Evolutionary conservation across 2,113 vertebrate genomes (phyloP), one percentile per base, ranked within the genome.

Genomic region (Diadophis punctatus): DNA sequence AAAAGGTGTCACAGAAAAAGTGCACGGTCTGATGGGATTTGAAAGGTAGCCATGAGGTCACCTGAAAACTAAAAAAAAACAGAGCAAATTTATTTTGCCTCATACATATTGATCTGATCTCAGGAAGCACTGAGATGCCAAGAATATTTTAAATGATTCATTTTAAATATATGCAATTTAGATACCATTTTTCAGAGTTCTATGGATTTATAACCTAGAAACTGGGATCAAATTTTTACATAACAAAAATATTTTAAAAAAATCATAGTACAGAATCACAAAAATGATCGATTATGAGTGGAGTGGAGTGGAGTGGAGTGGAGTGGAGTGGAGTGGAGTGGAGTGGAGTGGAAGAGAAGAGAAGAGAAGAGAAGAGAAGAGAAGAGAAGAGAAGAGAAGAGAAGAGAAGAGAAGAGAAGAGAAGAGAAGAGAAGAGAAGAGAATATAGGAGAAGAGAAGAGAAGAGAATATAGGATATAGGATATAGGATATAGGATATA

Each of bases 31-130:
- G 51, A 25, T 10, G 90, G 52, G 55, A 92, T 89, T 93, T 92
- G 91, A 92, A 34, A 95, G n/a, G 34, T 58, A 18, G 93, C 51
- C 93, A 92, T 58, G 84, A 95, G 18, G 48, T 88, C 9, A 0
- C 7, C 86, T 94, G 55, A 92, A 1, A 94, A 56, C 90, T 39
- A 8, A 92, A 48, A 80, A 95, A 93, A 91, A n/a, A n/a, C 11
- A 90, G 88, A 94, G 34, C 18, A 94, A 95, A 94, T 39, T 27
- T 60, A 92, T 12, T 63, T 91, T 91, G 18, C 3, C 27, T 95
- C 18, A 91, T 55, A 92, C 6, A 30, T 43, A 86, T 39, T 58
- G 89, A 52, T 56, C 8, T 86, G 12, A 49, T 93, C 88, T 34
- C 60, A 91, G 87, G 48, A 93, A 90, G 84, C 34, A 12, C 63